Evolutionary conservation across 2,113 vertebrate genomes (phyloP).

Genomic region (Crotalus horridus): DNA sequence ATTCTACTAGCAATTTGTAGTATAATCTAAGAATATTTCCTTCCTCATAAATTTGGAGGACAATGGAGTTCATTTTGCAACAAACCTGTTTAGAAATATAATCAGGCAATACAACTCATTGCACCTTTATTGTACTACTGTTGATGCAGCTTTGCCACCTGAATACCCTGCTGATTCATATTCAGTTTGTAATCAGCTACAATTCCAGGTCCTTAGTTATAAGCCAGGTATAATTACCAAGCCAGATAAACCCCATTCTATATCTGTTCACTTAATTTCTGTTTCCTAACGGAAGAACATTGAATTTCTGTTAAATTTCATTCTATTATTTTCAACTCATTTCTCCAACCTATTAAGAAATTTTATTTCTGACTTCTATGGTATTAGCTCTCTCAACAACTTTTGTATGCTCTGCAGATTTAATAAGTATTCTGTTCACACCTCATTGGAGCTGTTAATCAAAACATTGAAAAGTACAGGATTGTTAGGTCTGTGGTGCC

Average conservation of each 20-base stretch:
- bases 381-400: background rate
- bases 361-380: background rate
- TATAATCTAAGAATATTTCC: background rate
- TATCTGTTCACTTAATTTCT: background rate
- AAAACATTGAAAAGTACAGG: background rate
- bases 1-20: background rate
- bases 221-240: background rate
- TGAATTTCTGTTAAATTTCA: background rate
- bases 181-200: background rate
- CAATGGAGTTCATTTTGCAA: background rate
- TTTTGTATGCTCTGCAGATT: background rate
- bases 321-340: background rate
- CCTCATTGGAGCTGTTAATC: background rate
- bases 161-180: background rate
- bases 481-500: background rate
- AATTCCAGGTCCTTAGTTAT: background rate
- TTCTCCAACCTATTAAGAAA: background rate
- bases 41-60: background rate
- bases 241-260: background rate
- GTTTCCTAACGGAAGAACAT: background rate
- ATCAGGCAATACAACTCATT: background rate
- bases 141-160: background rate
- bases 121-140: background rate
- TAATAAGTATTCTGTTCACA: background rate
- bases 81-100: background rate